phyloP scores from a whole-genome alignment of 2,888 invertebrate genomes.

The Noctua janthina region DNA sequence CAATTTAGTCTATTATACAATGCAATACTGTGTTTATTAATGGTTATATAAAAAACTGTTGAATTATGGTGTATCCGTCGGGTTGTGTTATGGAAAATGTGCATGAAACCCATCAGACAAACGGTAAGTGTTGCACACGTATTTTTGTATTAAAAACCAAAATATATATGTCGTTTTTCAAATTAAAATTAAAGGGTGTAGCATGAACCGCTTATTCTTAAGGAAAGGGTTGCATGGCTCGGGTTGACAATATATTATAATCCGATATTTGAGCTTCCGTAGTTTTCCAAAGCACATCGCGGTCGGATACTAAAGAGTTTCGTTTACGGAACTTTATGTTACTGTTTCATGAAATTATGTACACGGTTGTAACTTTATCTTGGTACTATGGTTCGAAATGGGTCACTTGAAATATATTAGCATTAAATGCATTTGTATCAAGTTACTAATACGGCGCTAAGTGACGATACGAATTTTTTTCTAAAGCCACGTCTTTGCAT shows the following conservation, averaged over 20 bases:
- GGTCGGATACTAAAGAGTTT: slow-evolving; percentile 75
- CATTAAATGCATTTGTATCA: slow-evolving; percentile 57
- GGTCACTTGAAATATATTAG: slow-evolving; percentile 59
- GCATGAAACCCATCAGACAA: slow-evolving; percentile 78
- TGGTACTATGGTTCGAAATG: slow-evolving; percentile 72
- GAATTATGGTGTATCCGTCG: slow-evolving; percentile 84
- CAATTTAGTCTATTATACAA: slow-evolving; percentile 65
- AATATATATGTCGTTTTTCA: slow-evolving; percentile 55
- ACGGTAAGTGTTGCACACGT: slow-evolving; percentile 81
- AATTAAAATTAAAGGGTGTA: slow-evolving; percentile 67
- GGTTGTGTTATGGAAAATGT: slow-evolving; percentile 88
- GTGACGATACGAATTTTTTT: slow-evolving; percentile 48
- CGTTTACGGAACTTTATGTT: slow-evolving; percentile 69
- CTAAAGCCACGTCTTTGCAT: slow-evolving; percentile 50
- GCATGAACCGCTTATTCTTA: slow-evolving; percentile 78
- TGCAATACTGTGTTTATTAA: slow-evolving; percentile 80
- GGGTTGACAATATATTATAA: slow-evolving; percentile 55
- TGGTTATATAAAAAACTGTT: slow-evolving; percentile 76
- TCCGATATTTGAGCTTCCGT: slow-evolving; percentile 60
- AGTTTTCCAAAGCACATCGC: slow-evolving; percentile 87
- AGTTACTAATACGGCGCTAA: slow-evolving; percentile 62
- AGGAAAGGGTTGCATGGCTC: slow-evolving; percentile 70
- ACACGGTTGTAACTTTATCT: slow-evolving; percentile 75
- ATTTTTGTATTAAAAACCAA: slow-evolving; percentile 65
- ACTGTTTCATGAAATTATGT: slow-evolving; percentile 75